These are phyloP conservation scores for Elephas maximus DNA, from an alignment of 2,113 vertebrate species.

Conservation along the genomic window DNA sequence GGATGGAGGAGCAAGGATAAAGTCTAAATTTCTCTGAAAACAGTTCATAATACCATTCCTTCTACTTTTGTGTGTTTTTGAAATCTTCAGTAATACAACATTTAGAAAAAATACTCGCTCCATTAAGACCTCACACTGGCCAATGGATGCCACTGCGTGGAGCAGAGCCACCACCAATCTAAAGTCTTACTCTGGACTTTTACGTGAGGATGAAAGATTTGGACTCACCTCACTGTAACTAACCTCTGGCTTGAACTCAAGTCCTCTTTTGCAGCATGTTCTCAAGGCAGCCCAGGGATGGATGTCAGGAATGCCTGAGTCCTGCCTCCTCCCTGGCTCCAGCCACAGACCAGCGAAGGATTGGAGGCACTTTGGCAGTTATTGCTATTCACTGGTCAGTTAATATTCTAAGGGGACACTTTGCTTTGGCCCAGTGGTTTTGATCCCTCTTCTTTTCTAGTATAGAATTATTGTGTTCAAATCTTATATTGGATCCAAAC, in stretches of 20 bases:
- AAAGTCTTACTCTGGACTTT: background rate
- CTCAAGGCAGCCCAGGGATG: background rate
- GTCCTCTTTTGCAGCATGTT: background rate
- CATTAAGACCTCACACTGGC: background rate
- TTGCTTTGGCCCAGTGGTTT: slow-evolving; percentile 8
- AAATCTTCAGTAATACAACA: background rate
- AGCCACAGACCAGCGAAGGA: background rate
- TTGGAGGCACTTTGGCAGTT: background rate
- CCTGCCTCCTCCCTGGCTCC: background rate
- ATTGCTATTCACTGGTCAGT: background rate
- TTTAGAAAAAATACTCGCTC: background rate
- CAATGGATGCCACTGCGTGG: background rate
- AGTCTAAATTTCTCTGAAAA: background rate
- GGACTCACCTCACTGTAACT: background rate
- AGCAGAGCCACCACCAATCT: background rate
- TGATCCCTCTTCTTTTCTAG: background rate
- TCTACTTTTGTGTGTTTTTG: background rate
- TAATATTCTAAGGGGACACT: background rate
- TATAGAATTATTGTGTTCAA: background rate
- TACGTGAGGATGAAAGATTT: background rate
- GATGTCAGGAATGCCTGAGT: background rate
- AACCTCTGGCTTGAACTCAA: background rate
- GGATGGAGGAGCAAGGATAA: background rate
- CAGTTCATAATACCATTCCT: background rate
- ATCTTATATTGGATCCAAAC: background rate